These are phyloP conservation scores for Perca fluviatilis DNA, from an alignment of 2,113 vertebrate species.

Conservation along the genomic window DNA sequence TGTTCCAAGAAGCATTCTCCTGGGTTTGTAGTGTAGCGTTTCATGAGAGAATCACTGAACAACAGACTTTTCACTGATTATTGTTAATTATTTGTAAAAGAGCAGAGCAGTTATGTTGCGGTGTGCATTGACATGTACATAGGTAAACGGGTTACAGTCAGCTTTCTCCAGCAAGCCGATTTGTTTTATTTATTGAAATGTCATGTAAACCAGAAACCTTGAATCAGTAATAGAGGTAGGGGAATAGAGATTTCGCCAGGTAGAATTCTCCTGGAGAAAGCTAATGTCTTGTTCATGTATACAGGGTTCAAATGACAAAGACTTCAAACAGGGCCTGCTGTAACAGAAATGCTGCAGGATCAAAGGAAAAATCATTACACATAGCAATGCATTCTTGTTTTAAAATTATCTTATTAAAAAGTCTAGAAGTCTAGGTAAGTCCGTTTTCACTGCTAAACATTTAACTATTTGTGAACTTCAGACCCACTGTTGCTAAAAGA, in stretches of 20 bases:
- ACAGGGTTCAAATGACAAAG: background rate
- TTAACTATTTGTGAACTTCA: background rate
- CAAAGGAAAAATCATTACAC: background rate
- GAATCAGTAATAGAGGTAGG: background rate
- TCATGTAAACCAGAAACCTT: background rate
- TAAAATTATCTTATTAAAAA: background rate
- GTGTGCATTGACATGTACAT: background rate
- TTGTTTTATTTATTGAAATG: background rate
- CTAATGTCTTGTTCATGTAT: background rate
- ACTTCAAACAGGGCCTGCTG: background rate
- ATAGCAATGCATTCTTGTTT: background rate
- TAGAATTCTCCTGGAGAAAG: background rate
- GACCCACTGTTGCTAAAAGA: background rate
- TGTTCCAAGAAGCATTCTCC: slow-evolving; percentile 19
- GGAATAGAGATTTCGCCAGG: background rate
- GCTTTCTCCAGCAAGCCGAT: background rate
- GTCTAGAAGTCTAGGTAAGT: background rate
- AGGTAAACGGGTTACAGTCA: too few relatives aligned
- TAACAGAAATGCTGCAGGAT: background rate
- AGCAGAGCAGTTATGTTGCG: background rate
- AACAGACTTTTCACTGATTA: background rate
- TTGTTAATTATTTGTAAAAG: background rate
- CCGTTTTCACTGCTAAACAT: background rate
- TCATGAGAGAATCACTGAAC: background rate
- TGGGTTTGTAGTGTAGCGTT: background rate